Evolutionary conservation across 37 sponge, comb jelly and placozoan genomes (phyloP), one percentile per base, ranked within the genome.

Genomic region (Cladorhizidae sp.): DNA sequence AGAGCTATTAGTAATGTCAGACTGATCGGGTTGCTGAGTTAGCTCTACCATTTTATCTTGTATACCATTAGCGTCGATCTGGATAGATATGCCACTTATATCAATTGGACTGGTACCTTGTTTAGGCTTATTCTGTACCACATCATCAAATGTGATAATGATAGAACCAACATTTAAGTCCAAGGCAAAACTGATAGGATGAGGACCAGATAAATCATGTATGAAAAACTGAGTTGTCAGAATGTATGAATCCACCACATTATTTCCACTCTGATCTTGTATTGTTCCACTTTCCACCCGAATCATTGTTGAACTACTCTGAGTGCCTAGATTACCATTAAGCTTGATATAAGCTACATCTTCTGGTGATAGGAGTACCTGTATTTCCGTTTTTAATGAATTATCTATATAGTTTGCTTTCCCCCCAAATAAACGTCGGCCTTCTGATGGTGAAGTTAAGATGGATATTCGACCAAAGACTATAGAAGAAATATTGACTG

Each of bases 401-500:
- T n/a, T n/a, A 42, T 61, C 77, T 5, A 86, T 72, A 73, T 91
- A 91, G 25, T 21, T 54, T 11, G 72, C 83, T 22, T 22, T 51
- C 3, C 83, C 82, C 31, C 64, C 82, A 20, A 59, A 65, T 35
- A 91, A 55, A 15, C 58, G 54, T 49, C 72, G 40, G 37, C 29
- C 61, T 35, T 45, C 65, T 14, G 25, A 68, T 22, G 29, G 25
- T 42, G 58, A 38, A 74, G 33, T 3, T 20, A 84, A 61, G 0
- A 95, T 28, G 1, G 82, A 58, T 18, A 96, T 74, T 36, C 80
- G 67, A 25, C 40, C 78, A 61, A 85, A 80, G 63, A 85, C 43
- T 18, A 90, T 36, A 0, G 90, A 87, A 17, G 83, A 86, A 0
- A 82, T 67, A 84, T 93, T 89, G 18, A 96, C 96, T 51, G 93